phyloP scores from a whole-genome alignment of 1,140 invertebrate genomes.

The Bombus terrestris region DNA sequence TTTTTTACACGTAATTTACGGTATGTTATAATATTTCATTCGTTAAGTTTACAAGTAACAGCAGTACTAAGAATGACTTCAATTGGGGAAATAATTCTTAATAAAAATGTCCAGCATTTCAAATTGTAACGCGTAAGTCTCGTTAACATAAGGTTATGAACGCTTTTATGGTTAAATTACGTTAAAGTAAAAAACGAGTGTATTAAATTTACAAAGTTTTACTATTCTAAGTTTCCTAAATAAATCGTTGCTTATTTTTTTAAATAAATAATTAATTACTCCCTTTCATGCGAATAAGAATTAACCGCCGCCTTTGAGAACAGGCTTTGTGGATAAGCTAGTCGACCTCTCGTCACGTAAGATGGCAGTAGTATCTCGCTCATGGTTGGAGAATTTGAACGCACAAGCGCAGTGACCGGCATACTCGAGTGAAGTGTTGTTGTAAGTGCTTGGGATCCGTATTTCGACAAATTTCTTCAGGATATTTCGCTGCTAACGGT shows the following conservation, averaged over 20 bases:
- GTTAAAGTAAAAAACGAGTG: too few relatives aligned
- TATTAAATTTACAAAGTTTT: too few relatives aligned
- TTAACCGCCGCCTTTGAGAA: slow-evolving; percentile 24
- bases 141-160: slow-evolving; percentile 12
- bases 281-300: background rate
- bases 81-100: slow-evolving; percentile 11
- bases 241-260: too few relatives aligned
- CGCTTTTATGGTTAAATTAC: background rate
- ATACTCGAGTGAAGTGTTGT: slow-evolving; percentile 64
- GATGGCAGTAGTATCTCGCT: slow-evolving; percentile 45
- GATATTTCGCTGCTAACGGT: slow-evolving; percentile 51
- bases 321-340: background rate
- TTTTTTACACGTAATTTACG: background rate
- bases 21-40: background rate
- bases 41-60: slow-evolving; percentile 27
- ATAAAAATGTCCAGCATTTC: background rate
- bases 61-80: background rate
- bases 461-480: slow-evolving; percentile 49
- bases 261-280: background rate
- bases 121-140: slow-evolving; percentile 18
- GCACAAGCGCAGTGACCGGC: slow-evolving; percentile 66
- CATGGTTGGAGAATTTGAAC: slow-evolving; percentile 41
- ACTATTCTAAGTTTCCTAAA: background rate
- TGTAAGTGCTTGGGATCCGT: slow-evolving; percentile 54
- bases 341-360: background rate